phyloP scores from a whole-genome alignment of 2,797 vertebrate genomes.

The Hemitrygon akajei region DNA sequence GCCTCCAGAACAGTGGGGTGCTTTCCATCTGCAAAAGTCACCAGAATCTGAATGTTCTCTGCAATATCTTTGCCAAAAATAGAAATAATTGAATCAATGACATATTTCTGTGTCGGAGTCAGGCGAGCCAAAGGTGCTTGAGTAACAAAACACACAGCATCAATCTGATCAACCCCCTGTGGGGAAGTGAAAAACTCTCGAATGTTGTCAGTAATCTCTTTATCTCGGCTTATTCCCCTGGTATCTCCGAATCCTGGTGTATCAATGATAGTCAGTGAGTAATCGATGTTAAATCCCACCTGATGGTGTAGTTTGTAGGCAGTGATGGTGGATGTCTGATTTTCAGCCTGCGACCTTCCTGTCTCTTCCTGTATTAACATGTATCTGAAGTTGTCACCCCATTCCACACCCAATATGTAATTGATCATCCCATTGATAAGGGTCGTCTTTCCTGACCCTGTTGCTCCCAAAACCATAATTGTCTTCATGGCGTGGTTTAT shows the following conservation, averaged over 20 bases:
- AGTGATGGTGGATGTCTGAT: constrained; percentile 20
- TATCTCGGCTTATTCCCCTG: background rate
- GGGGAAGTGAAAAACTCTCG: background rate
- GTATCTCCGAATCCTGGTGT: background rate
- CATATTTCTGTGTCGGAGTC: background rate
- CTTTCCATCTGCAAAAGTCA: background rate
- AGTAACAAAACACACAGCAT: constrained; percentile 3
- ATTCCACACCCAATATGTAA: constrained; percentile 20
- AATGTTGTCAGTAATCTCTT: background rate
- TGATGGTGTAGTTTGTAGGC: background rate
- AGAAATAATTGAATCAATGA: constrained; percentile 28
- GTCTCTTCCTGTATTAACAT: background rate
- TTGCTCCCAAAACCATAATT: background rate
- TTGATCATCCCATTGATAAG: constrained; percentile 28
- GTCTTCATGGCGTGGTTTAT: background rate
- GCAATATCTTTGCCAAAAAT: constrained; percentile 32
- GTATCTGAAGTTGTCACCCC: constrained; percentile 12
- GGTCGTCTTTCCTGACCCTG: constrained; percentile 19
- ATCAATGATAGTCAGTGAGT: constrained; percentile 23
- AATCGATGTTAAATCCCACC: background rate
- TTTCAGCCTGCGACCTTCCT: constrained; percentile 20
- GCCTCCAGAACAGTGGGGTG: constrained; percentile 2
- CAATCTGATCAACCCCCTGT: background rate
- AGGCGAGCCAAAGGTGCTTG: background rate
- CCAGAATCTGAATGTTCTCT: constrained; percentile 4